Evolutionary conservation across 2,113 vertebrate genomes (phyloP), one percentile per base, ranked within the genome.

Genomic region (Camelus bactrianus): DNA sequence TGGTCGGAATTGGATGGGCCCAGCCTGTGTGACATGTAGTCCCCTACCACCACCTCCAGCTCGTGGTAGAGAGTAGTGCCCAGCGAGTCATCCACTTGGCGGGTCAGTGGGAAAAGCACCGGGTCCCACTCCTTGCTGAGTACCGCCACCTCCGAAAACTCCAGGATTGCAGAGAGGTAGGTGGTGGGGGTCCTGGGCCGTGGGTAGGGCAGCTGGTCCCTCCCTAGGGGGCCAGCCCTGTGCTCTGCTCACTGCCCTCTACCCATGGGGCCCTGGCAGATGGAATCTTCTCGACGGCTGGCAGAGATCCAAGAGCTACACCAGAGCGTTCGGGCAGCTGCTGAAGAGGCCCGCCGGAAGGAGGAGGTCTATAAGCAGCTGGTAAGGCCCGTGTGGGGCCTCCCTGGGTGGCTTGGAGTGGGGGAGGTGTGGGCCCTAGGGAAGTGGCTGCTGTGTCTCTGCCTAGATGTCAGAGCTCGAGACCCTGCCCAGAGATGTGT

Each of bases 21-120:
- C 42, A 64, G 58, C 64, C 72, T 65, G 1, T 86, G 7, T 95
- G 79, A 94, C 64, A 10, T 5, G 6, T 42, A 35, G 8, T 35
- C 15, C 8, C 5, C 10, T 20, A 15, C 52, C 58, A 48, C 42
- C 65, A 46, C 48, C 73, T 12, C 46, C 19, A 99, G 99, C 97
- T 98, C 3, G 95, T 99, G 97, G 99, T 99, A 70, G 99, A 99
- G 92, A 98, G 98, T 73, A 99, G 99, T 26, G 98, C 99, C 35
- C 99, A 99, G 89, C 98, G 99, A 14, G 98, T 99, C 93, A 98
- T 99, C 75, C 98, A 98, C 96, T 98, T 99, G 96, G 99, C 99
- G 0, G 98, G 98, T 62, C 99, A 99, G 94, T 99, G 99, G 99
- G 99, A 99, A 96, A 99, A 99, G 86, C 99, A 99, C 96, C 98